Evolutionary conservation across 2,113 vertebrate species (phyloP), one percentile per base, ranked within the genome.

Genomic region (Coptodon bakossiorum): DNA sequence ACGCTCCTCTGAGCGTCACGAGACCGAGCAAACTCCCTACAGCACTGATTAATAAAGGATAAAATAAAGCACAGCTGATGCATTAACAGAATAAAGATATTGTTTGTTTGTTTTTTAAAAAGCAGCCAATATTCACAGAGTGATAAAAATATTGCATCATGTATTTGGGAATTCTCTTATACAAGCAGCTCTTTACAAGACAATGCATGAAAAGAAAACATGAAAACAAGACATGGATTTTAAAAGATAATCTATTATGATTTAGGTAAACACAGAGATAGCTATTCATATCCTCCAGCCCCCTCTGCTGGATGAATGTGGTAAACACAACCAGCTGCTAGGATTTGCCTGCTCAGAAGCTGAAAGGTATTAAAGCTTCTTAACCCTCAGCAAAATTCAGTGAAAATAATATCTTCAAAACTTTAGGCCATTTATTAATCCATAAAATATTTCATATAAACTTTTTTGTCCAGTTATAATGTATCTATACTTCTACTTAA

Each of bases 301-400:
- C 95, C 82, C 88, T 93, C 96, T 96, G 76, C 86, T 95, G 95
- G 94, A 66, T 2, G 7, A 2, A 82, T 52, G 14, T 1, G 0
- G 53, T 81, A 81, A 86, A 24, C 81, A 36, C 59, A 91, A 17
- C 53, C 68, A 10, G 4, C 17, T 9, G 10, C 24, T 66, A 29
- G 16, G 9, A 11, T 29, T 2, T 3, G 13, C 22, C 24, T 0
- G 40, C 71, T 29, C 6, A 48, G 16, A 76, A 76, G 3, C 16
- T 50, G 24, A 73, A 73, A 29, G 24, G 4, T 29, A 76, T 71
- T 24, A 71, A 71, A 27, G 40, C 22, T 17, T 43, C 22, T 48
- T 17, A 48, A 6, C 24, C 2, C 22, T 45, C 22, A 45, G 14
- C 14, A 59, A 59, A 73, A 45, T 73, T 45, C n/a, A 40, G 34